Conservation (phyloP, 1,140 invertebrate species). For the Propsilocerus akamusi region DNA sequence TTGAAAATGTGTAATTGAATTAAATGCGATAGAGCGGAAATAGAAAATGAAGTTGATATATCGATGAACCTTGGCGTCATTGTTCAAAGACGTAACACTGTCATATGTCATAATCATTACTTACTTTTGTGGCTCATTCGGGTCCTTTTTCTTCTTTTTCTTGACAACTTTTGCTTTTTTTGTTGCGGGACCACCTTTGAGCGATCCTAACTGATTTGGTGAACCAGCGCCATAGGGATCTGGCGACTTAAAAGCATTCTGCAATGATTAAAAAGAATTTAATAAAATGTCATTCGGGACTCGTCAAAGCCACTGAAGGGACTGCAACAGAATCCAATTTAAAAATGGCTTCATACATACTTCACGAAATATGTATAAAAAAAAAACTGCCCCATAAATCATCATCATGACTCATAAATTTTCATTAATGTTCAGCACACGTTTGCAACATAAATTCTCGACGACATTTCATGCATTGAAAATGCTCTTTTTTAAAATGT, state of each 20-base stretch:
- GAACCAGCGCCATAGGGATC: too few species aligned
- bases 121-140: conserved; percentile 94
- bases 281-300: neutral
- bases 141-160: conserved; percentile 79
- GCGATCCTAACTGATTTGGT: neutral
- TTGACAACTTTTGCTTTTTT: conserved; percentile 72
- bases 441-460: conserved; percentile 2
- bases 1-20: too few species aligned
- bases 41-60: too few species aligned
- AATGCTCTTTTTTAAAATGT: too few species aligned
- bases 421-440: conserved; percentile 1
- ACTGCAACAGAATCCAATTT: neutral
- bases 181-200: conserved; percentile 28
- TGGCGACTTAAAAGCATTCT: neutral
- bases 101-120: too few species aligned
- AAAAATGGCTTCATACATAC: too few species aligned
- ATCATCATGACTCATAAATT: neutral
- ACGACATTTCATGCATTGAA: too few species aligned
- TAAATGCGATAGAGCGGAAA: too few species aligned
- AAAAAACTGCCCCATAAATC: conserved; percentile 1
- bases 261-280: neutral
- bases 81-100: too few species aligned
- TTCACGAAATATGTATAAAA: too few species aligned
- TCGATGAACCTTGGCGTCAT: too few species aligned
- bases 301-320: neutral